Evolutionary conservation across 1,140 invertebrate genomes (phyloP).

Genomic region (Megalopta genalis): DNA sequence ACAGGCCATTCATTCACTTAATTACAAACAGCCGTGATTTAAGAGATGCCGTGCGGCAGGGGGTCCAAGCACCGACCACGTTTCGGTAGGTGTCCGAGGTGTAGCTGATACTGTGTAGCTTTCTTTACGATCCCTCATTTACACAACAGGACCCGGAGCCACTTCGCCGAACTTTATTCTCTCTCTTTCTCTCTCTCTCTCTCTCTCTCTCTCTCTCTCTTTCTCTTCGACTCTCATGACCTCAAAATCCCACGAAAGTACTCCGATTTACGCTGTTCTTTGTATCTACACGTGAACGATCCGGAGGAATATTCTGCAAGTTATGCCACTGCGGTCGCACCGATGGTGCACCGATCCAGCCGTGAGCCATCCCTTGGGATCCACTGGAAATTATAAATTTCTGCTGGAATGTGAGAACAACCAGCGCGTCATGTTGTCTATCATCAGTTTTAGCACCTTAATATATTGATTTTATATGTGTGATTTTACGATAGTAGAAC

Average conservation of each 20-base stretch:
- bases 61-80: conserved; percentile 71
- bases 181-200: background rate
- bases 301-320: background rate
- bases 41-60: conserved; percentile 75
- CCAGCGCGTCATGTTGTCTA: too few relatives aligned
- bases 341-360: background rate
- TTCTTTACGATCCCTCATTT: conserved; percentile 78
- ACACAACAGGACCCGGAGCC: conserved; percentile 73
- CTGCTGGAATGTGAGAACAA: too few relatives aligned
- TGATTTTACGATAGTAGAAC: too few relatives aligned
- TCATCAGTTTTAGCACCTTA: too few relatives aligned
- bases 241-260: background rate
- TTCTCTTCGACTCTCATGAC: background rate
- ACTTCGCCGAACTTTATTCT: conserved; percentile 68
- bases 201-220: background rate
- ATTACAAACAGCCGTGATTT: conserved; percentile 81
- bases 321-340: background rate
- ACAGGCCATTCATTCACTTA: conserved; percentile 81
- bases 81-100: conserved; percentile 74
- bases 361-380: background rate
- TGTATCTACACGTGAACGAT: background rate
- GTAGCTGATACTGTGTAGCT: conserved; percentile 68
- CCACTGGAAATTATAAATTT: background rate
- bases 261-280: background rate
- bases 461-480: too few relatives aligned